Evolutionary conservation across 1,140 invertebrate genomes (phyloP), one percentile per base, ranked within the genome.

Genomic region (Zaprionus vittiger): DNA sequence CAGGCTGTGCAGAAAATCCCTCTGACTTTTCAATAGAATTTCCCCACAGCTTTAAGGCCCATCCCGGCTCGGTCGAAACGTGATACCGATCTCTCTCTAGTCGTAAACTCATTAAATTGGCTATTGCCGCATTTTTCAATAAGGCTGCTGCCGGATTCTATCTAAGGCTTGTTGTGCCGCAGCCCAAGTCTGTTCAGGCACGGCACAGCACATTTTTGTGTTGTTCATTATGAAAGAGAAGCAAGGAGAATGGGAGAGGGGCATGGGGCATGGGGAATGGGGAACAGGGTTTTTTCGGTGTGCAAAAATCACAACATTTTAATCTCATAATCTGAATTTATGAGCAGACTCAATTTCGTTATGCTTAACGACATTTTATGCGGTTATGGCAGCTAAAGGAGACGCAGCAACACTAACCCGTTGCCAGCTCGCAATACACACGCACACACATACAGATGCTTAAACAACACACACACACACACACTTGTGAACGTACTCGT

Each of bases 241-340:
- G 1, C 14, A 15, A 9, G 1, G n/a, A 9, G n/a, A 17, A 11
- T 0, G 11, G 47, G 4, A 2, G 7, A 7, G 20, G 54, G 24
- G 26, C 11, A 11, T 4, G 20, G 47, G 31, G 31, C 7, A 49
- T 31, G 31, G 9, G 28, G 28, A 1, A 28, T 0, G 28, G 28
- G 31, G 3, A 52, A 52, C 28, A 55, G 54, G 24, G 47, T 17
- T 37, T 20, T 20, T 26, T 47, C 12, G 31, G 28, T 82, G 80
- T 89, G 84, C 82, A 73, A 89, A 89, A 89, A 89, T 89, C 84
- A 89, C 79, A 89, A 90, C 85, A 90, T 90, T 90, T 90, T 90
- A 90, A 90, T 90, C 85, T 85, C 82, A 90, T 90, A 90, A 90
- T 90, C 86, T 90, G 85, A 90, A 90, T 90, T 90, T 90, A 90